Base-by-base conservation (phyloP, 2,113 vertebrate species). In the Cyprinodon brontotheroides region DNA sequence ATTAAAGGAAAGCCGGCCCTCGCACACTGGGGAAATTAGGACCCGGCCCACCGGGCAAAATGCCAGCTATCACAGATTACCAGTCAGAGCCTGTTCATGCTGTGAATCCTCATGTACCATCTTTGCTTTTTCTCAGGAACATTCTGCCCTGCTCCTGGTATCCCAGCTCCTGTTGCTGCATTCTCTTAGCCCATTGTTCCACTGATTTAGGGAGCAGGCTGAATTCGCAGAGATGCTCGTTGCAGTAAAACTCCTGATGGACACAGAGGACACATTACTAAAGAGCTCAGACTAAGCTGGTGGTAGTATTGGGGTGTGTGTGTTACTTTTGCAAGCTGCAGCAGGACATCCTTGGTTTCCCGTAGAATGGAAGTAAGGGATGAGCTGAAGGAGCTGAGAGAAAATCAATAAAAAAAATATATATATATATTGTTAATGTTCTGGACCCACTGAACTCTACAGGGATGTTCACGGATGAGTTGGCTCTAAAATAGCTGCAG, bases 111-210 rank as follows among this genome's bases (percentile, higher is more conserved):
- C 17, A 62, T 37, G 22, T 59, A 91, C 91, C 86, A 4, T 85
- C 74, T 77, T 63, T 83, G 79, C 88, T 86, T 2, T 17, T 75
- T 65, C 68, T 79, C 57, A 89, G 65, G 22, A 89, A 78, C 70
- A 1, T 73, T 43, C 12, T 62, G n/a, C 70, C 68, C 70, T 89
- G 81, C 4, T 85, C 62, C 10, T 86, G 82, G 68, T 90, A 86
- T 91, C 82, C 89, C 87, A 89, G 85, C 72, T 91, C 84, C 70
- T 82, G 86, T 64, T 84, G 81, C 72, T 77, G 80, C 57, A 70
- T 79, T 65, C 60, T 74, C 2, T 88, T 84, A 68, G 77, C 82
- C 85, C 87, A 89, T 4, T 81, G 84, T 64, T 88, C 84, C 74
- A 89, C 36, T 63, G 63, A 64, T 11, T 80, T 70, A 38, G 91